phyloP scores from a whole-genome alignment of 2,888 invertebrate species.

The Tetrapedia diversipes region DNA sequence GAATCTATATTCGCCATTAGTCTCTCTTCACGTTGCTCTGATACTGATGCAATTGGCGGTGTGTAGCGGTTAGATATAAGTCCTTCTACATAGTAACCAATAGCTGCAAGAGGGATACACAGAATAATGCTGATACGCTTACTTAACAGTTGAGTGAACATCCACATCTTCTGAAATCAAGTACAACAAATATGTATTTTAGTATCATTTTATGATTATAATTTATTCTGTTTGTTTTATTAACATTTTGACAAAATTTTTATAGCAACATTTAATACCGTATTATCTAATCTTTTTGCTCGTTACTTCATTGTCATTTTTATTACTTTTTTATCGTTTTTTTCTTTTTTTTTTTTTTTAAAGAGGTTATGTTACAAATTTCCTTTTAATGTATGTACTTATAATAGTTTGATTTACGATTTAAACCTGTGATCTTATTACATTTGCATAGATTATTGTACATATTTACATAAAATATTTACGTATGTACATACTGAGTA shows the following conservation, averaged over 20 bases:
- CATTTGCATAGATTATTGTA: background rate
- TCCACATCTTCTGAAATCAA: slow-evolving; percentile 86
- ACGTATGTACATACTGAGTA: background rate
- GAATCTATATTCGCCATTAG: slow-evolving; percentile 73
- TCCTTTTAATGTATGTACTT: background rate
- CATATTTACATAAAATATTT: background rate
- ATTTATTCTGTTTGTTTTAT: background rate
- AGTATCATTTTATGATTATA: background rate
- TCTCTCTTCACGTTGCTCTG: slow-evolving; percentile 78
- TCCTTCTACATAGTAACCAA: slow-evolving; percentile 94
- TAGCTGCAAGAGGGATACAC: slow-evolving; percentile 92
- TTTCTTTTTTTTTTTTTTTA: background rate
- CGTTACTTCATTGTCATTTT: background rate
- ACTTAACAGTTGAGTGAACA: slow-evolving; percentile 86
- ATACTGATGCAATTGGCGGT: slow-evolving; percentile 83
- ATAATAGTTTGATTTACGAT: no score
- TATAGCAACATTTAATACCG: background rate
- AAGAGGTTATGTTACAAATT: background rate
- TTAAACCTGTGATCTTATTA: background rate
- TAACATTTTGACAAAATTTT: background rate
- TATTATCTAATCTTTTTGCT: background rate
- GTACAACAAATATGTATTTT: background rate
- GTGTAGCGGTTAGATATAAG: slow-evolving; percentile 89
- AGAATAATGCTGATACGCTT: slow-evolving; percentile 90
- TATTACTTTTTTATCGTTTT: background rate